phyloP scores from a whole-genome alignment of 2,113 vertebrate genomes.

The Hypocryptadius cinnamomeus region DNA sequence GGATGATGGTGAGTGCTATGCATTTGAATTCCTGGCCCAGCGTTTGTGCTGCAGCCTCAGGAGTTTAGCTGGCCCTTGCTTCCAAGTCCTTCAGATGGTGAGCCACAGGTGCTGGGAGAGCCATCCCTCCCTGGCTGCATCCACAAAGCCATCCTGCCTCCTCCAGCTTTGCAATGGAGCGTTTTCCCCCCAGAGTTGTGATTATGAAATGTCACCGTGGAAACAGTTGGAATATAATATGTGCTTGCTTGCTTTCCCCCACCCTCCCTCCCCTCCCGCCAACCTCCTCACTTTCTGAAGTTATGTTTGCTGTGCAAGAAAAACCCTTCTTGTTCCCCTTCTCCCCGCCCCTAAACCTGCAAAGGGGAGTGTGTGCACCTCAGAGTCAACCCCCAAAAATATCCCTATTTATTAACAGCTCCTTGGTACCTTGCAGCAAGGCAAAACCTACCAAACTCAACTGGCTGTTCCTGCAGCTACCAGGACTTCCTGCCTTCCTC shows the following conservation, averaged over 20 bases:
- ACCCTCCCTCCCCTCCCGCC: slow-evolving; percentile 6
- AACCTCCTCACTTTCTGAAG: slow-evolving; percentile 32
- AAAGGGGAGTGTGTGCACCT: neutral
- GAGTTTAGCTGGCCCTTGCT: neutral
- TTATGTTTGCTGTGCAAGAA: slow-evolving; percentile 9
- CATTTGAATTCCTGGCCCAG: neutral
- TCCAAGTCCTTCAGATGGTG: neutral
- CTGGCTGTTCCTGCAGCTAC: neutral
- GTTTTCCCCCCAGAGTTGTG: slow-evolving; percentile 44
- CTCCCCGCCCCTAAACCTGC: neutral
- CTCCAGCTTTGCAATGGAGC: slow-evolving; percentile 39
- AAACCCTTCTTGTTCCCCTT: neutral
- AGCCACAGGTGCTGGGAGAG: neutral
- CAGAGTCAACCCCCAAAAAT: neutral
- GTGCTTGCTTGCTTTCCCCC: slow-evolving; percentile 1
- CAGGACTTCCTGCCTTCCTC: neutral
- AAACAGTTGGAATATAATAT: slow-evolving; percentile 68
- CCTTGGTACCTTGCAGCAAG: neutral
- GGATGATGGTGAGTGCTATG: neutral
- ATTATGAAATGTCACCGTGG: slow-evolving; percentile 75
- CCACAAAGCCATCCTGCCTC: slow-evolving; percentile 8
- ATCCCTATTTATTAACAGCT: neutral
- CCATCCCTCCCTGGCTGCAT: neutral
- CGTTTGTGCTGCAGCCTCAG: neutral
- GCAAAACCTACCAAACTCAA: neutral